Evolutionary conservation across 2,113 vertebrate genomes (phyloP).

Genomic region (Bambusicola thoracicus): DNA sequence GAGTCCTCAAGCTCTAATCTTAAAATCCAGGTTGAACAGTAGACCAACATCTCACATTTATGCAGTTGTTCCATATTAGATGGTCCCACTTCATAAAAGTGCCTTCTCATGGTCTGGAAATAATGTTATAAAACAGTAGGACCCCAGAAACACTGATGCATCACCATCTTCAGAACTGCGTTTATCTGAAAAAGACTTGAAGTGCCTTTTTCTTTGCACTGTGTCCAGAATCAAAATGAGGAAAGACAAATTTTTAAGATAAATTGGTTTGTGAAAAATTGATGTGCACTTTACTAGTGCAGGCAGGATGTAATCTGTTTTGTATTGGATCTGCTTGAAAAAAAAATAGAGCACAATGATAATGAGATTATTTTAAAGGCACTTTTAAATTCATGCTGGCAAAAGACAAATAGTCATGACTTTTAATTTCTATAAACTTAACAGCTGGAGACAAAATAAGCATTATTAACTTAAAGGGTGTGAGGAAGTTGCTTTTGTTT

Average conservation of each 20-base stretch:
- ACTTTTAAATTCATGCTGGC: constrained; percentile 81
- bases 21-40: neutral
- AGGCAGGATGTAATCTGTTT: constrained; percentile 82
- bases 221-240: constrained; percentile 76
- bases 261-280: constrained; percentile 86
- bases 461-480: constrained; percentile 75
- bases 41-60: constrained; percentile 21
- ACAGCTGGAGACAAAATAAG: constrained; percentile 78
- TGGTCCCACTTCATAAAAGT: constrained; percentile 42
- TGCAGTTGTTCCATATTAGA: constrained; percentile 22
- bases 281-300: constrained; percentile 79
- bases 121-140: constrained; percentile 17
- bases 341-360: constrained; percentile 66
- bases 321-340: constrained; percentile 77
- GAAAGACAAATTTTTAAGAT: constrained; percentile 78
- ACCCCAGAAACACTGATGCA: constrained; percentile 39
- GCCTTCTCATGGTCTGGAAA: constrained; percentile 41
- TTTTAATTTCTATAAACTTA: constrained; percentile 85
- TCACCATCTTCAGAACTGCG: constrained; percentile 22
- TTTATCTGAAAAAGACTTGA: constrained; percentile 70
- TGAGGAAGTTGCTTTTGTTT: constrained; percentile 76
- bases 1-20: neutral
- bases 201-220: constrained; percentile 67
- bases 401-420: constrained; percentile 82
- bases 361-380: constrained; percentile 83